Evolutionary conservation across 1,140 invertebrate species (phyloP).

Genomic region (Euborellia annulipes): DNA sequence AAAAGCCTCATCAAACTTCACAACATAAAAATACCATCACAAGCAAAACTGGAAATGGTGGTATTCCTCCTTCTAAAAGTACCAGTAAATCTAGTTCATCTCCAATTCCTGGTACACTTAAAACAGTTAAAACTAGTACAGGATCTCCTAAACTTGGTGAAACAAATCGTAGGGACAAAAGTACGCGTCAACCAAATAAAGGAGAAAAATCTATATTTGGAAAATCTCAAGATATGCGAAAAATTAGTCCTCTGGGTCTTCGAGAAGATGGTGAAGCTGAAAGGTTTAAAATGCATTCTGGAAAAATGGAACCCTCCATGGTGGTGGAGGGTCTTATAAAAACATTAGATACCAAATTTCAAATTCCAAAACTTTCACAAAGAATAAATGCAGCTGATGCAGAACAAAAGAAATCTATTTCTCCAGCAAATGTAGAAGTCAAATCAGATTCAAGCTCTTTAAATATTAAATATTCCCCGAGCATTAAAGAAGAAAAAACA

Average conservation of each 20-base stretch:
- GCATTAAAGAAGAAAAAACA: no score
- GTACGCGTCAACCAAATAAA: constrained; percentile 5
- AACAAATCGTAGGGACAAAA: constrained; percentile 7
- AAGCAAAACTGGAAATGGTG: constrained; percentile 33
- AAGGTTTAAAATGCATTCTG: constrained; percentile 30
- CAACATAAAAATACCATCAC: constrained; percentile 26
- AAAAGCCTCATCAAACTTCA: constrained; percentile 39
- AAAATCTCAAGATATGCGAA: constrained; percentile 26
- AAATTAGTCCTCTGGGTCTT: constrained; percentile 41
- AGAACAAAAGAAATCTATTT: constrained; percentile 5
- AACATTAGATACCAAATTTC: constrained; percentile 65
- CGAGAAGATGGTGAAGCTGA: constrained; percentile 44
- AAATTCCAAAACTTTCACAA: constrained; percentile 65
- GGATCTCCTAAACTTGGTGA: constrained; percentile 38
- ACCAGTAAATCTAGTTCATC: constrained; percentile 31
- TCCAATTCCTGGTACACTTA: constrained; percentile 28
- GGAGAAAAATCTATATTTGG: constrained; percentile 8
- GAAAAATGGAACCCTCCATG: constrained; percentile 36
- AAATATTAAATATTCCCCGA: no score
- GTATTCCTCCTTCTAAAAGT: constrained; percentile 30
- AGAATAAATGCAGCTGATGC: constrained; percentile 26
- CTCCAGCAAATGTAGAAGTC: constrained; percentile 1
- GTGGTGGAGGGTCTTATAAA: constrained; percentile 59
- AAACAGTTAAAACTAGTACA: constrained; percentile 29
- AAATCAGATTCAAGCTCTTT: no score